Evolutionary conservation across 92 coral and sea anemone genomes (phyloP).

Genomic region (Meandrina meandrites): DNA sequence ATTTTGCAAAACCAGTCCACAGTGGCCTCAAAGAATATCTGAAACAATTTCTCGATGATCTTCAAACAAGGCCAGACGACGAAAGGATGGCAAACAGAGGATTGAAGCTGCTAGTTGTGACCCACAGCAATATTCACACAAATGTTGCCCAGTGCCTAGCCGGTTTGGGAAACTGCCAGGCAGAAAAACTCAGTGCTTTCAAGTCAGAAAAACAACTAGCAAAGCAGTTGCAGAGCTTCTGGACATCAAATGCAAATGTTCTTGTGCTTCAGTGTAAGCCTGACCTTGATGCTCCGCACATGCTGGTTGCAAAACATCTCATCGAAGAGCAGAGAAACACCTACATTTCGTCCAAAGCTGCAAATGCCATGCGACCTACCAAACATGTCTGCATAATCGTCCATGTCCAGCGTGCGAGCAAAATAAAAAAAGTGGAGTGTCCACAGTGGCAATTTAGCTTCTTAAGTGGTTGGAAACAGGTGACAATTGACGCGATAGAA

Average conservation of each 20-base stretch:
- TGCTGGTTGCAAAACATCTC: slow-evolving; percentile 85
- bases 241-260: slow-evolving; percentile 64
- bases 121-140: slow-evolving; percentile 82
- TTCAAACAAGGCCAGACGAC: slow-evolving; percentile 2
- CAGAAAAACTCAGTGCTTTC: slow-evolving; percentile 85
- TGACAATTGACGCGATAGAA: slow-evolving; percentile 82
- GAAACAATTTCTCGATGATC: neutral
- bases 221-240: slow-evolving; percentile 73
- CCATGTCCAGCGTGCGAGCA: slow-evolving; percentile 76
- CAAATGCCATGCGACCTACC: neutral
- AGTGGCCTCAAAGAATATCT: slow-evolving; percentile 67
- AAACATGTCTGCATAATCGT: slow-evolving; percentile 92
- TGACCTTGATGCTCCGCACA: slow-evolving; percentile 86
- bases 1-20: slow-evolving; percentile 77
- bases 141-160: slow-evolving; percentile 67
- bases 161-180: slow-evolving; percentile 60
- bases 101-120: slow-evolving; percentile 79
- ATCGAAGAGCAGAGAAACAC: slow-evolving; percentile 79
- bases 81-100: slow-evolving; percentile 33
- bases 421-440: slow-evolving; percentile 2
- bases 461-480: slow-evolving; percentile 92
- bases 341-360: slow-evolving; percentile 35
- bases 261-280: slow-evolving; percentile 90
- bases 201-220: slow-evolving; percentile 92
- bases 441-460: slow-evolving; percentile 93